Evolutionary conservation across 53 echinoderm and acorn worm genomes (phyloP).

Genomic region (Henricia sp.): DNA sequence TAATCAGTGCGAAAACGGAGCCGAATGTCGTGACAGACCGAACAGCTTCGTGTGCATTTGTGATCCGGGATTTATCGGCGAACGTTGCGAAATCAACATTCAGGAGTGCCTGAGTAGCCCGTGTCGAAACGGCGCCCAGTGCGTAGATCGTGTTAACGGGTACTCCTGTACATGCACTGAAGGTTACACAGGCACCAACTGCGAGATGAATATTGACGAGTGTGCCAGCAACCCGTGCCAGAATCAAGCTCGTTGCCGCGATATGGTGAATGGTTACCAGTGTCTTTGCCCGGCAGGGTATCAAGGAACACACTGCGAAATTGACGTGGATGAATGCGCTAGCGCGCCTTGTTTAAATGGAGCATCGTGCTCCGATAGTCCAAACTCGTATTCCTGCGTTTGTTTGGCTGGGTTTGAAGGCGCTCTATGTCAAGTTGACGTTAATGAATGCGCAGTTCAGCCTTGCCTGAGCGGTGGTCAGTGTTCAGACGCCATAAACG

Average conservation of each 20-base stretch:
- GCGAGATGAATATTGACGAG: slow-evolving; percentile 37
- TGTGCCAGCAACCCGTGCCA: slow-evolving; percentile 53
- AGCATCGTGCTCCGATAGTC: slow-evolving; percentile 16
- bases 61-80: slow-evolving; percentile 46
- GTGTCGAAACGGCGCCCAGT: slow-evolving; percentile 59
- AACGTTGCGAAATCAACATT: slow-evolving; percentile 32
- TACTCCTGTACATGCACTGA: slow-evolving; percentile 48
- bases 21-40: slow-evolving; percentile 44
- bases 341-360: slow-evolving; percentile 37
- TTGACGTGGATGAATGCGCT: slow-evolving; percentile 33
- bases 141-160: slow-evolving; percentile 52
- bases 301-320: slow-evolving; percentile 34
- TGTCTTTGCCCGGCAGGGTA: slow-evolving; percentile 41
- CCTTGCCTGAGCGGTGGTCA: slow-evolving; percentile 83
- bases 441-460: slow-evolving; percentile 67
- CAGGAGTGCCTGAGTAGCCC: slow-evolving; percentile 62
- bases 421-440: slow-evolving; percentile 60
- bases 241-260: slow-evolving; percentile 38
- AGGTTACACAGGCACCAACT: slow-evolving; percentile 53
- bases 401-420: slow-evolving; percentile 12
- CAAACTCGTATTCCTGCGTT: slow-evolving; percentile 11
- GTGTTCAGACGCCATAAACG: slow-evolving; percentile 48
- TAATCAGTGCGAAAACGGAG: slow-evolving; percentile 62
- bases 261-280: slow-evolving; percentile 36
- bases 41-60: slow-evolving; percentile 52